Evolutionary conservation across 2,888 invertebrate genomes (phyloP).

Genomic region (Atrina japonica): DNA sequence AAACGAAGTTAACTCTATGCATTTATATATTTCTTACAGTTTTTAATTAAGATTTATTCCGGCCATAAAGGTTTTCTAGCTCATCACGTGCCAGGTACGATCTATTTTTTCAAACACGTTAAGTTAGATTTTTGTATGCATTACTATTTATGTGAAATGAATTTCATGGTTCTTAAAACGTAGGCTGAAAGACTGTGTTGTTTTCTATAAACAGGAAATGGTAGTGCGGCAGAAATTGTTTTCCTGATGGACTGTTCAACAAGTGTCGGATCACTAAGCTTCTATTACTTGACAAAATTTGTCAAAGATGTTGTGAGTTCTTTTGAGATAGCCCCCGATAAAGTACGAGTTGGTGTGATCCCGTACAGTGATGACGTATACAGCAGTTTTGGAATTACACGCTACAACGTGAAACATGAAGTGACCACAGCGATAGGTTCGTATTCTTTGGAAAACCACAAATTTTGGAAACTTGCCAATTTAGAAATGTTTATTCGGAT

Average conservation of each 20-base stretch:
- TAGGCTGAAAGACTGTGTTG: background rate
- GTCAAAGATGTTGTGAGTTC: constrained; percentile 59
- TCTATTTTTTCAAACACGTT: too few relatives aligned
- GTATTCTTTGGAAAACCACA: background rate
- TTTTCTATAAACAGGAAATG: constrained; percentile 48
- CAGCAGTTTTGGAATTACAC: constrained; percentile 58
- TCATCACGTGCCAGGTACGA: too few relatives aligned
- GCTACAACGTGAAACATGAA: constrained; percentile 48
- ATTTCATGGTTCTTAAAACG: too few relatives aligned
- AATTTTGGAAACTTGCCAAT: background rate
- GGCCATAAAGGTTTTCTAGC: too few relatives aligned
- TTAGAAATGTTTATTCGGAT: too few relatives aligned
- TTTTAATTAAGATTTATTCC: too few relatives aligned
- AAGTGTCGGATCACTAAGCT: constrained; percentile 56
- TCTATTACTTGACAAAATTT: constrained; percentile 59
- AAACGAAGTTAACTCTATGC: background rate
- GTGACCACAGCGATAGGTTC: constrained; percentile 60
- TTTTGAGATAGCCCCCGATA: constrained; percentile 60
- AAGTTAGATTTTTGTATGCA: too few relatives aligned
- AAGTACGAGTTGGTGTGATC: constrained; percentile 62
- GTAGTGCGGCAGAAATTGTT: constrained; percentile 64
- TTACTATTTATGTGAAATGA: too few relatives aligned
- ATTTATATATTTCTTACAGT: too few relatives aligned
- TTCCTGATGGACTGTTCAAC: constrained; percentile 67
- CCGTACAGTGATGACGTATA: constrained; percentile 63